A percentile compares a stretch with the other conserved stretches of the same genome.
phyloP scores from a whole-genome alignment of 2,888 invertebrate species.

The Camponotus fellah region DNA sequence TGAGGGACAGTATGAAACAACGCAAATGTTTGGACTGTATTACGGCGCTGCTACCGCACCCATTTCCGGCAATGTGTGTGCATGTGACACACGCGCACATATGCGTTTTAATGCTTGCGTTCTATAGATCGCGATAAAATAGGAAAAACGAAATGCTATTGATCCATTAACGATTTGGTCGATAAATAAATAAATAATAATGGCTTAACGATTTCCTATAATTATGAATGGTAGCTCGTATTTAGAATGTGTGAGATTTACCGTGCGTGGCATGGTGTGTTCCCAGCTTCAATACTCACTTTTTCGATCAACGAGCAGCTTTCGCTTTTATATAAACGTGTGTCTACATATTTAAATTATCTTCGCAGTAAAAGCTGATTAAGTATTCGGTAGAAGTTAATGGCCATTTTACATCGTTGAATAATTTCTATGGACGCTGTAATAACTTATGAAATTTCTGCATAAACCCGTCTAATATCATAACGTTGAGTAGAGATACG shows the following conservation, averaged over 20 bases:
- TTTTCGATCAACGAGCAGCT: slow-evolving; percentile 8
- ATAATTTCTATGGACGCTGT: slow-evolving; percentile 28
- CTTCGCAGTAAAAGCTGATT: slow-evolving; percentile 6
- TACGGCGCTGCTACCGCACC: slow-evolving; percentile 67
- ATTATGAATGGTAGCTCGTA: slow-evolving; percentile 24
- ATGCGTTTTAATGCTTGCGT: slow-evolving; percentile 47
- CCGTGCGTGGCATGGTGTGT: not conserved
- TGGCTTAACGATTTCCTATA: slow-evolving; percentile 49
- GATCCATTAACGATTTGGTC: slow-evolving; percentile 36
- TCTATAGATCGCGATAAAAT: slow-evolving; percentile 44
- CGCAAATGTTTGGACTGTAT: slow-evolving; percentile 75
- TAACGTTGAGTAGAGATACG: not conserved
- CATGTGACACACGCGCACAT: slow-evolving; percentile 39
- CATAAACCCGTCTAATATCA: slow-evolving; percentile 15
- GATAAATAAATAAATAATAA: slow-evolving; percentile 51
- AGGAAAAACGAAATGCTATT: slow-evolving; percentile 44
- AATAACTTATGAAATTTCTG: slow-evolving; percentile 34
- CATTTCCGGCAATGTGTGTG: slow-evolving; percentile 65
- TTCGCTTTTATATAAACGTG: not conserved
- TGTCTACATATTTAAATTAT: slow-evolving; percentile 20
- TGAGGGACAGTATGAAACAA: slow-evolving; percentile 66
- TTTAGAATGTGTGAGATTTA: slow-evolving; percentile 22
- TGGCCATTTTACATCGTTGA: slow-evolving; percentile 14
- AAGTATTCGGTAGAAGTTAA: slow-evolving; percentile 33
- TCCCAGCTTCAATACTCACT: slow-evolving; percentile 24